Conservation (phyloP, 2,113 vertebrate species). For the Gobio gobio region DNA sequence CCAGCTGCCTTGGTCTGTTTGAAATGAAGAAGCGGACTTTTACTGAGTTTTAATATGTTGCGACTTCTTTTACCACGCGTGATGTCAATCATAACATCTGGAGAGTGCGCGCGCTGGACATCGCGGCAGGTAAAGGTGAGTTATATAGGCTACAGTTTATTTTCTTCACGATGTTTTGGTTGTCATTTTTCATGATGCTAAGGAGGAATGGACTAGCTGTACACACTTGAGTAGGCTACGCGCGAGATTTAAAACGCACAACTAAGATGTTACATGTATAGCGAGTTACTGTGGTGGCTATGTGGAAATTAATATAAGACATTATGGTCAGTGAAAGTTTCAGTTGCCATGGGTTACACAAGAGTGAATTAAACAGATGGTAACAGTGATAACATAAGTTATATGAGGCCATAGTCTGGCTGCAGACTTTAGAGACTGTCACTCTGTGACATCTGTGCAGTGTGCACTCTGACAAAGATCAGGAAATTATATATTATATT, state of each 20-base stretch:
- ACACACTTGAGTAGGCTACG: not conserved
- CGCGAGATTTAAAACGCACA: not conserved
- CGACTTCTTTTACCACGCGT: not conserved
- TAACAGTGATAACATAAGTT: not conserved
- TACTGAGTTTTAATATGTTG: slow-evolving; percentile 15
- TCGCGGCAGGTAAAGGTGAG: slow-evolving; percentile 34
- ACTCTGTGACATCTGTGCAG: not conserved
- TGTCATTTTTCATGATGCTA: not conserved
- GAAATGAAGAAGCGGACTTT: not conserved
- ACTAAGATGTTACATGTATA: not conserved
- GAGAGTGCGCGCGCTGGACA: not conserved
- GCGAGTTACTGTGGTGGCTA: not conserved
- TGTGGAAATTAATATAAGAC: not conserved
- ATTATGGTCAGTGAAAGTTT: not conserved
- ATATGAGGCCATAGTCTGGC: not conserved
- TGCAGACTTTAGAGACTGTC: not conserved
- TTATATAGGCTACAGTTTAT: not conserved
- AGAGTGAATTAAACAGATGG: not conserved
- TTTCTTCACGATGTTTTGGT: not conserved
- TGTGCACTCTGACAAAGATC: not conserved
- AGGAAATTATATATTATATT: not conserved
- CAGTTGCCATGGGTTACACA: not conserved
- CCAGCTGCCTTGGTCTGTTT: not conserved
- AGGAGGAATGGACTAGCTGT: not conserved
- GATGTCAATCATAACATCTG: not conserved